Percentiles rank a stretch among this genome's conserved stretches.
Conservation (phyloP, 2,113 vertebrate species). For the Bubo scandiacus region DNA sequence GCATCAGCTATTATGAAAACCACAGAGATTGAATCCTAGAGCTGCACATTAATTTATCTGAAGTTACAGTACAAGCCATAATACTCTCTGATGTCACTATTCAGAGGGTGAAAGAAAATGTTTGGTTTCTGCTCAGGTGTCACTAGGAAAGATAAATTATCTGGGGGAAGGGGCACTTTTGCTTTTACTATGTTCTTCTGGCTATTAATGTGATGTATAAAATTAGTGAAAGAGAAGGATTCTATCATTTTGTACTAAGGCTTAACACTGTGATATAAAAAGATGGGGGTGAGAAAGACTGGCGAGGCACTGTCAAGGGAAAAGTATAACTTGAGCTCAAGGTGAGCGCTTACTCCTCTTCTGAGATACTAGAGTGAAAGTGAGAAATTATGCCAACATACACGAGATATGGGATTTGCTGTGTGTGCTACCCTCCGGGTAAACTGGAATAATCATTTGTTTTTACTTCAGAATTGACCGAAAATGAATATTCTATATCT, state of each 20-base stretch:
- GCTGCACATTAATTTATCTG: conserved; percentile 48
- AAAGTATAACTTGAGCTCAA: background rate
- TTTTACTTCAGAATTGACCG: background rate
- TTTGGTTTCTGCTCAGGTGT: conserved; percentile 54
- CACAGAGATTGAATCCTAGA: background rate
- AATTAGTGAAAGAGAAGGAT: conserved; percentile 21
- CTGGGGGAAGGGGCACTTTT: conserved; percentile 7
- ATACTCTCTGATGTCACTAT: conserved; percentile 49
- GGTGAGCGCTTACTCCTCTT: background rate
- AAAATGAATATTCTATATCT: conserved; percentile 7
- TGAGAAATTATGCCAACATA: conserved; percentile 3
- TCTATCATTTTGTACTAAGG: conserved; percentile 56
- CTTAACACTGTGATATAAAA: conserved; percentile 48
- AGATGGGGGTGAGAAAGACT: background rate
- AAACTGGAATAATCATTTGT: conserved; percentile 23
- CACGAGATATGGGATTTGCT: background rate
- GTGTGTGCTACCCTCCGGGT: background rate
- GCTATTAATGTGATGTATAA: background rate
- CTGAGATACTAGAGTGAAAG: conserved; percentile 18
- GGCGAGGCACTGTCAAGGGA: background rate
- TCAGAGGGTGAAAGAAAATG: conserved; percentile 57
- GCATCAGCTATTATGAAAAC: background rate
- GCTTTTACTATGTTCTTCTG: conserved; percentile 34
- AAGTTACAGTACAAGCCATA: conserved; percentile 78
- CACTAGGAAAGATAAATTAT: conserved; percentile 7